phyloP scores from a whole-genome alignment of 2,113 vertebrate species.

The Penelope pileata region DNA sequence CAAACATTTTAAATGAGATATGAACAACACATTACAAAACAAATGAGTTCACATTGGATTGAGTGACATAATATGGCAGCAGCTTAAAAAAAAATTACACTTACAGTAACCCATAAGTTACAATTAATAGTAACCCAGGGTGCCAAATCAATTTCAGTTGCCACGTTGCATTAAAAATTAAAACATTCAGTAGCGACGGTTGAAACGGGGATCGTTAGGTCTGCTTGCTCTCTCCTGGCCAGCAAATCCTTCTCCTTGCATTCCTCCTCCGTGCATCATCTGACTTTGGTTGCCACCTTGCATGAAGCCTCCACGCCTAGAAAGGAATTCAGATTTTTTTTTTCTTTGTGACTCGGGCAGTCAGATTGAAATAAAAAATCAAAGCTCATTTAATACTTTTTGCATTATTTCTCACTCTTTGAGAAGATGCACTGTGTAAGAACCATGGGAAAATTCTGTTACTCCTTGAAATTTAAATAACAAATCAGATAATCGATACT shows the following conservation, averaged over 20 bases:
- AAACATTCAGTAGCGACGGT: constrained; percentile 78
- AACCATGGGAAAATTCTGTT: not conserved
- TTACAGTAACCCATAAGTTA: constrained; percentile 58
- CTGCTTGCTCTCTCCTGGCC: constrained; percentile 79
- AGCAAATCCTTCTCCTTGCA: constrained; percentile 89
- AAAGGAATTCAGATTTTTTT: not conserved
- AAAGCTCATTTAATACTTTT: not conserved
- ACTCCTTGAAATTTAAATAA: not conserved
- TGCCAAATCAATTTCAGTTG: constrained; percentile 45
- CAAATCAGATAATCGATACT: not conserved
- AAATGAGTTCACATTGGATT: constrained; percentile 76
- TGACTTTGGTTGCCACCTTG: constrained; percentile 88
- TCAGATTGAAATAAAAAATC: not conserved
- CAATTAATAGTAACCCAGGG: constrained; percentile 62
- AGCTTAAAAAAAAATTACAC: constrained; percentile 78
- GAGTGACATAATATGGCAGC: constrained; percentile 78
- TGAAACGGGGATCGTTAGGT: constrained; percentile 79
- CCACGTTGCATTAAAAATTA: constrained; percentile 58
- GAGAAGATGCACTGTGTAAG: not conserved
- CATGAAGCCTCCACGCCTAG: constrained; percentile 87
- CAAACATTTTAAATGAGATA: constrained; percentile 53
- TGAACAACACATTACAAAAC: constrained; percentile 81
- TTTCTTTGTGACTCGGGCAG: not conserved
- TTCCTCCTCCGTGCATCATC: constrained; percentile 83
- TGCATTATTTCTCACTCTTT: not conserved